Conservation (phyloP, 2,797 vertebrate genomes). For the Rhabdomys pumilio region DNA sequence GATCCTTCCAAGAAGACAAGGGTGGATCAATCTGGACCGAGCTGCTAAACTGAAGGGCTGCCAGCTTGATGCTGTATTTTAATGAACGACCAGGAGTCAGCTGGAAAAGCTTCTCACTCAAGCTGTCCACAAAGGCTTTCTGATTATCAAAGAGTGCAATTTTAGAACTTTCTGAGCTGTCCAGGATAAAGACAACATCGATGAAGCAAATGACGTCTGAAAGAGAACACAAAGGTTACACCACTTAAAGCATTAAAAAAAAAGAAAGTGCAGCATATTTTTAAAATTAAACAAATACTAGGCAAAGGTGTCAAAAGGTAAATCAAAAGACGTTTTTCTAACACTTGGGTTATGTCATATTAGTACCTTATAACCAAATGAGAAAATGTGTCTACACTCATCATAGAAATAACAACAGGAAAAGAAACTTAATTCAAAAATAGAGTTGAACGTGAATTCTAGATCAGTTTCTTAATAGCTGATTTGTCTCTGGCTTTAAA, state of each 20-base stretch:
- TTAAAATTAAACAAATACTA: constrained; percentile 39
- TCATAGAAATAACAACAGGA: not conserved
- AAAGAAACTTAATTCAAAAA: constrained; percentile 27
- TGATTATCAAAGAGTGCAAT: constrained; percentile 91
- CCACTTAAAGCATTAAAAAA: not conserved
- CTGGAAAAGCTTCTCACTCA: constrained; percentile 90
- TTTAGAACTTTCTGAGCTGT: constrained; percentile 96
- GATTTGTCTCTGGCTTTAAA: constrained; percentile 1
- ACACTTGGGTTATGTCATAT: not conserved
- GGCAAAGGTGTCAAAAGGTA: constrained; percentile 1
- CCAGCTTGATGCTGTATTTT: constrained; percentile 90
- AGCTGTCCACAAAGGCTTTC: constrained; percentile 91
- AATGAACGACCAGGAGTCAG: constrained; percentile 87
- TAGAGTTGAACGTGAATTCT: not conserved
- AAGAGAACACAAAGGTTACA: constrained; percentile 75
- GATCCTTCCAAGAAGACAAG: constrained; percentile 92
- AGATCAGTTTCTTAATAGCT: not conserved
- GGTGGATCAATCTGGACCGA: constrained; percentile 91
- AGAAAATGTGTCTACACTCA: not conserved
- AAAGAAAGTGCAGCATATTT: not conserved
- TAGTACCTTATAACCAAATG: constrained; percentile 26
- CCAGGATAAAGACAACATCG: constrained; percentile 92
- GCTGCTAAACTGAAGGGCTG: constrained; percentile 95
- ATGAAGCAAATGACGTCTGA: constrained; percentile 85
- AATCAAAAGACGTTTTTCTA: constrained; percentile 3